A percentile compares a stretch with the other conserved stretches of the same genome.
These are phyloP conservation scores for Eufriesea mexicana DNA, from an alignment of 1,140 invertebrate species.

Conservation along the genomic window DNA sequence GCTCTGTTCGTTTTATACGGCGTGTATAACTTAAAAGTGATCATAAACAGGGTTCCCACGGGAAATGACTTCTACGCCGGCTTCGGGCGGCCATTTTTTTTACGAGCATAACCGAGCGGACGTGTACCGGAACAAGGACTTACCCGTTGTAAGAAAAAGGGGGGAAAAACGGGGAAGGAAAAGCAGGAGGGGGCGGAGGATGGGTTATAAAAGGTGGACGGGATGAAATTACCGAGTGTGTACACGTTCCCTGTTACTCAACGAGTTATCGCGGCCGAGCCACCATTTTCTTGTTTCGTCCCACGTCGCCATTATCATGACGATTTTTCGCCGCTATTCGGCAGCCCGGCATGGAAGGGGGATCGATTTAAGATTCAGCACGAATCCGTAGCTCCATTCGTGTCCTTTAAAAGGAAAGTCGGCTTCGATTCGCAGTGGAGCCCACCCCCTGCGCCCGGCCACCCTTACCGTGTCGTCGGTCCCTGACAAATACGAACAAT, in stretches of 20 bases:
- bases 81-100: slow-evolving; percentile 47
- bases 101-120: slow-evolving; percentile 42
- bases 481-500: slow-evolving; percentile 72
- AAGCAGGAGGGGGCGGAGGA: too few relatives aligned
- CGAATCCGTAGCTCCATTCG: slow-evolving; percentile 58
- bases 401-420: slow-evolving; percentile 60
- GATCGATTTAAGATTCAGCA: slow-evolving; percentile 65
- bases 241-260: neutral
- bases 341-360: slow-evolving; percentile 5
- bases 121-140: slow-evolving; percentile 25
- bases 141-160: slow-evolving; percentile 36
- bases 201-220: slow-evolving; percentile 32
- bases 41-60: slow-evolving; percentile 67
- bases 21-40: slow-evolving; percentile 65
- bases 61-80: slow-evolving; percentile 64
- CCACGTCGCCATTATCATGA: slow-evolving; percentile 17
- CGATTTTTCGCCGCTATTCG: slow-evolving; percentile 51
- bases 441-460: neutral
- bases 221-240: slow-evolving; percentile 52
- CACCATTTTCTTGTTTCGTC: neutral
- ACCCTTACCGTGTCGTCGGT: slow-evolving; percentile 45
- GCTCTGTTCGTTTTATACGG: slow-evolving; percentile 52
- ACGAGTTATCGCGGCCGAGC: slow-evolving; percentile 7
- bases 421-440: slow-evolving; percentile 54
- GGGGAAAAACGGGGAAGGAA: too few relatives aligned